Conservation (phyloP, 1,140 invertebrate genomes). For the Trypoxylus dichotomus region DNA sequence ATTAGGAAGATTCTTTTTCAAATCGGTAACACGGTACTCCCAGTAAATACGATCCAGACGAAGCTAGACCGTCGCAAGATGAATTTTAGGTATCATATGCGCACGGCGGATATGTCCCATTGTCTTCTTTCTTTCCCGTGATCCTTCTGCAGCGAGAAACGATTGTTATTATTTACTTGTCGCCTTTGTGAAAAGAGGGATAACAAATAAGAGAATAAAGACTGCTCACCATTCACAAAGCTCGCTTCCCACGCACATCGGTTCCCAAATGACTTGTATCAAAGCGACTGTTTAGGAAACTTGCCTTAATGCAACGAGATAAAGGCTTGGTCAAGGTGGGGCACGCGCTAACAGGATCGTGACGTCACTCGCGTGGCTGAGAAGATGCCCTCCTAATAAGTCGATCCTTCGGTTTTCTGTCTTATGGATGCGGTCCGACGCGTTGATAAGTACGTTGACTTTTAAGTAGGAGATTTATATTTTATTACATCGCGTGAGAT, state of each 20-base stretch:
- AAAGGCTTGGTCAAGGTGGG: constrained; percentile 47
- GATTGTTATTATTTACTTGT: constrained; percentile 30
- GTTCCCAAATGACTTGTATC: constrained; percentile 42
- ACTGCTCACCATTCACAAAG: constrained; percentile 43
- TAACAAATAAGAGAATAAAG: constrained; percentile 39
- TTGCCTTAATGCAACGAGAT: constrained; percentile 44
- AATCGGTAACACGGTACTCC: background rate
- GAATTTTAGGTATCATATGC: constrained; percentile 24
- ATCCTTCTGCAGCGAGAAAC: constrained; percentile 20
- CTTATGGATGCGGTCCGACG: background rate
- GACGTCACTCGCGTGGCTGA: constrained; percentile 43
- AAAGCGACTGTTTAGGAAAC: constrained; percentile 46
- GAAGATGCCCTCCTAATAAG: constrained; percentile 44
- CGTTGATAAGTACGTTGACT: constrained; percentile 34
- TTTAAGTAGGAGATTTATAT: constrained; percentile 23
- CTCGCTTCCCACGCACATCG: constrained; percentile 39
- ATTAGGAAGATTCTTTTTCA: background rate
- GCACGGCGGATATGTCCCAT: constrained; percentile 4
- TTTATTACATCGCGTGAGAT: constrained; percentile 24
- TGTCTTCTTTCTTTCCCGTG: constrained; percentile 13
- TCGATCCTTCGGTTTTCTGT: constrained; percentile 31
- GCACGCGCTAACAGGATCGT: constrained; percentile 45
- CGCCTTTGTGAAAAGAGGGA: constrained; percentile 30
- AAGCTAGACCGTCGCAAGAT: background rate
- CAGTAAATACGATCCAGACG: background rate